Evolutionary conservation across 2,888 invertebrate species (phyloP), one percentile per base, ranked within the genome.

Genomic region (Azorinus chamasolen): DNA sequence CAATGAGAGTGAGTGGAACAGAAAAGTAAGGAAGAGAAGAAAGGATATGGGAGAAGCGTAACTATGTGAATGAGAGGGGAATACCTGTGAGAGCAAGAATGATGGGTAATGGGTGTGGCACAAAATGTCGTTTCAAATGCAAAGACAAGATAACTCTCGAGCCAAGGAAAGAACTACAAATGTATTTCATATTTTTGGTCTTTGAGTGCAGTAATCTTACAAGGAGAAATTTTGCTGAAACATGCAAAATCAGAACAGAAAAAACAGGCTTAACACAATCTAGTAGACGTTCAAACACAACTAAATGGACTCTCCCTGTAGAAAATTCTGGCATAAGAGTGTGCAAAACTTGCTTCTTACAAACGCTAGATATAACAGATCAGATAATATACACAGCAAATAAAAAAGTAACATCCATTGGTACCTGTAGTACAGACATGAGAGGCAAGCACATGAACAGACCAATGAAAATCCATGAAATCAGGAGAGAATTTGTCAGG

Each of bases 341-440:
- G 5, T 76, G 76, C 41, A 76, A 76, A 43, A 71, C 65, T 0
- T 71, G 71, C 53, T 71, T 71, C 37, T 51, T 77, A 12, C 62
- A 71, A 16, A 71, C 66, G 5, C 55, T 77, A 12, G 46, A 55
- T 20, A 51, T 71, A 27, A 53, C 61, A 50, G 61, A 37, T n/a
- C 55, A 63, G 27, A 62, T 24, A 24, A 27, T 76, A 22, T 48
- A 61, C 18, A 66, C 62, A 25, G 66, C 66, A 5, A n/a, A 57
- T 4, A 43, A 57, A 37, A 76, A 71, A n/a, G n/a, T n/a, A n/a
- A n/a, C n/a, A n/a, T n/a, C n/a, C n/a, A n/a, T n/a, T n/a, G n/a
- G 57, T 10, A 54, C 39, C 41, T 32, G 50, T 27, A 25, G 32
- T 6, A 22, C 32, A n/a, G 73, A 79, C 20, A 32, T 25, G 8